Conservation (phyloP, 2,888 invertebrate genomes). For the Thyatira batis region DNA sequence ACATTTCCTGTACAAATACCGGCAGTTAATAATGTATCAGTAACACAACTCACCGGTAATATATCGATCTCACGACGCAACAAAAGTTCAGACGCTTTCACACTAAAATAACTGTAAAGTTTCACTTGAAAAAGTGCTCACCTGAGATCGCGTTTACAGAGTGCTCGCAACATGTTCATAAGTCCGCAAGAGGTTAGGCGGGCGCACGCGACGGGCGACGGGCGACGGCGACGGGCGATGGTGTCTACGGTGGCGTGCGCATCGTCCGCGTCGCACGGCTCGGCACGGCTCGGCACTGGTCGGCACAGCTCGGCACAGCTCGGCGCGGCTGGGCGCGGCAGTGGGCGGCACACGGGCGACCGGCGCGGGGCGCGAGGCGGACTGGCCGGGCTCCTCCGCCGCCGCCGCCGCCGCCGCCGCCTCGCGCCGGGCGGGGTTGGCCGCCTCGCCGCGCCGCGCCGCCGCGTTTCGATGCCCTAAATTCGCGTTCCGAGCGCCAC, state of each 20-base stretch:
- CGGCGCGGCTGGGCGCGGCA: constrained; percentile 26
- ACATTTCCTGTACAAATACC: constrained; percentile 44
- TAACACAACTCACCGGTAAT: constrained; percentile 54
- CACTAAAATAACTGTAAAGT: constrained; percentile 57
- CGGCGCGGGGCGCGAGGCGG: constrained; percentile 29
- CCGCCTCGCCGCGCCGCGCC: constrained; percentile 41
- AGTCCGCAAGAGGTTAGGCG: constrained; percentile 35
- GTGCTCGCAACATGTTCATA: constrained; percentile 52
- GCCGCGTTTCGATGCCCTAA: constrained; percentile 72
- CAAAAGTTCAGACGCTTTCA: constrained; percentile 61
- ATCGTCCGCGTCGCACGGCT: constrained; percentile 10
- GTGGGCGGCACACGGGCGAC: constrained; percentile 25
- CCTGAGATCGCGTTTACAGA: constrained; percentile 58
- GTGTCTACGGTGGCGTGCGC: constrained; percentile 16
- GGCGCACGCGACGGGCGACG: constrained; percentile 17
- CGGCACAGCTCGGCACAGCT: constrained; percentile 25
- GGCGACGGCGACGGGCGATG: constrained; percentile 10
- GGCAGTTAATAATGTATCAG: constrained; percentile 57
- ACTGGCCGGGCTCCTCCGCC: constrained; percentile 20
- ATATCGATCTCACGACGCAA: constrained; percentile 56
- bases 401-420: constrained; percentile 52
- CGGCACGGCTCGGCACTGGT: constrained; percentile 19
- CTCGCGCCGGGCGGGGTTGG: constrained; percentile 36
- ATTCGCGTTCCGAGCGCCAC: constrained; percentile 72
- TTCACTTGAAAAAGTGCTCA: constrained; percentile 56